These are phyloP conservation scores for Conus canariensis DNA, from an alignment of 2,888 invertebrate species.

Conservation along the genomic window DNA sequence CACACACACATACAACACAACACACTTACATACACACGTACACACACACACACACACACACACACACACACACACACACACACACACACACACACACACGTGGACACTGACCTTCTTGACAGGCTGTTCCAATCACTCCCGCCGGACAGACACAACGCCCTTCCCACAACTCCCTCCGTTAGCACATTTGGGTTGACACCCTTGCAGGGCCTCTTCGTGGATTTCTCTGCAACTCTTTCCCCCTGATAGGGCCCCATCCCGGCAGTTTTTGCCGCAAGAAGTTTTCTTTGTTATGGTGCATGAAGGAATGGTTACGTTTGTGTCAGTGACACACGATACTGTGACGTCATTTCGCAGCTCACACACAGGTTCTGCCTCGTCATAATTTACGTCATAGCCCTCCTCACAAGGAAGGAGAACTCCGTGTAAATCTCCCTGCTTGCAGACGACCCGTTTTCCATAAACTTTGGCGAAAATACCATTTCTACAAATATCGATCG, in stretches of 20 bases:
- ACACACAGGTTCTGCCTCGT: neutral
- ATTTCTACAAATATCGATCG: slow-evolving; percentile 30
- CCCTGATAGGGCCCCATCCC: neutral
- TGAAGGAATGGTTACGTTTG: neutral
- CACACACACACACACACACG: neutral
- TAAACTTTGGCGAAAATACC: neutral
- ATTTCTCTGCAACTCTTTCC: neutral
- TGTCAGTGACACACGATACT: slow-evolving; percentile 13
- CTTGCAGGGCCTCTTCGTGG: slow-evolving; percentile 32
- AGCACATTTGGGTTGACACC: slow-evolving; percentile 65
- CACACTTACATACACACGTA: neutral
- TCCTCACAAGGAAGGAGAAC: slow-evolving; percentile 41
- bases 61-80: neutral
- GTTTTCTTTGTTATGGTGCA: neutral
- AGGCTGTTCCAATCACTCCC: slow-evolving; percentile 61
- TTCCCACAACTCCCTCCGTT: slow-evolving; percentile 65
- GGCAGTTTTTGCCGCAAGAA: neutral
- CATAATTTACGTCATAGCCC: slow-evolving; percentile 29
- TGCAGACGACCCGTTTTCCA: slow-evolving; percentile 38
- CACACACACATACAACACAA: neutral
- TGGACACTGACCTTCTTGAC: slow-evolving; percentile 57
- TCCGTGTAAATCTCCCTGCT: neutral
- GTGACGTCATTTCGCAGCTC: slow-evolving; percentile 35
- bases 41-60: neutral
- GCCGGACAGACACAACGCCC: slow-evolving; percentile 59